Evolutionary conservation across 1,140 invertebrate species (phyloP).

Genomic region (Lutraria rhynchaena): DNA sequence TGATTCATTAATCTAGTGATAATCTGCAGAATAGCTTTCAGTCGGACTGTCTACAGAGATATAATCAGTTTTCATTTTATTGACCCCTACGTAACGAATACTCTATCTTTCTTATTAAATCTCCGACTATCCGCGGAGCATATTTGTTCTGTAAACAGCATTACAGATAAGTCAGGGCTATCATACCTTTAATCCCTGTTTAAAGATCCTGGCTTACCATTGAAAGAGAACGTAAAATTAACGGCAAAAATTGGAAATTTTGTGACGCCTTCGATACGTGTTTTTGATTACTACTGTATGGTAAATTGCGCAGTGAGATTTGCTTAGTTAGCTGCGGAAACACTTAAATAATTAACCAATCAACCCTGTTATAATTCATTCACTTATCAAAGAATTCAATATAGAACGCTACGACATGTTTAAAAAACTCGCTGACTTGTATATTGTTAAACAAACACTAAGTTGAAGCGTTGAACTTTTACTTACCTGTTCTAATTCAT

Average conservation of each 20-base stretch:
- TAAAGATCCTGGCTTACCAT: constrained; percentile 26
- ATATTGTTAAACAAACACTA: too few species aligned
- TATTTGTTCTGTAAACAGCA: constrained; percentile 54
- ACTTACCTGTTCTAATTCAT: too few species aligned
- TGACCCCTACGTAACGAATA: constrained; percentile 18
- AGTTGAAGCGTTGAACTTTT: too few species aligned
- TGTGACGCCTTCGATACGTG: not conserved
- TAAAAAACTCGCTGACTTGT: too few species aligned
- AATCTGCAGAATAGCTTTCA: not conserved
- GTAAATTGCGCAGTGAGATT: too few species aligned
- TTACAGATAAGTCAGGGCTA: constrained; percentile 40
- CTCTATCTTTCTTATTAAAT: constrained; percentile 46
- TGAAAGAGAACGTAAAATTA: constrained; percentile 38
- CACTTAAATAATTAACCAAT: too few species aligned
- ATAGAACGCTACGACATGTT: too few species aligned
- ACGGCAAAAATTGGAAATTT: not conserved
- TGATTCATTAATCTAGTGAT: constrained; percentile 21
- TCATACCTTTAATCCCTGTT: constrained; percentile 29
- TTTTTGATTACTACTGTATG: too few species aligned
- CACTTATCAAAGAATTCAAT: too few species aligned
- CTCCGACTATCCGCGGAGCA: constrained; percentile 21
- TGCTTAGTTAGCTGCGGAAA: too few species aligned
- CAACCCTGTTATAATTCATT: too few species aligned
- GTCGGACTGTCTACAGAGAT: constrained; percentile 15
- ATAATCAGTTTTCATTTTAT: constrained; percentile 42